phyloP scores from a whole-genome alignment of 2,888 invertebrate species.

The Hydrotaea diabolus region DNA sequence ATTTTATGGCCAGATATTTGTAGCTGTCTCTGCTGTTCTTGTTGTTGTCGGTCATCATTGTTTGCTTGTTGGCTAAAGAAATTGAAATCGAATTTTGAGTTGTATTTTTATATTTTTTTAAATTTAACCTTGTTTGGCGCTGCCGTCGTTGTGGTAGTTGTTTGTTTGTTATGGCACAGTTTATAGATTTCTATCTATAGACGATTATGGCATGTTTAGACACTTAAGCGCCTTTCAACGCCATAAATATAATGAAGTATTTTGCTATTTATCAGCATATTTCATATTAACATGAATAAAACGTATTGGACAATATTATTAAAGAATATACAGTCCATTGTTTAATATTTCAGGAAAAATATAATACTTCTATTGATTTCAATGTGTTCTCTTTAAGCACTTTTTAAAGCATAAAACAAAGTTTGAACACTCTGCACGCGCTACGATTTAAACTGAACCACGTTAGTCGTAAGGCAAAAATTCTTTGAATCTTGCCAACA shows the following conservation, averaged over 20 bases:
- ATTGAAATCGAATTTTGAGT: conserved; percentile 22
- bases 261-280: not conserved
- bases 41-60: not conserved
- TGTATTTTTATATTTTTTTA: no score
- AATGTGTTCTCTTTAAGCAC: not conserved
- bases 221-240: not conserved
- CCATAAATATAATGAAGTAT: conserved; percentile 4
- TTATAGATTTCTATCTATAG: conserved; percentile 12
- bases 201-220: conserved; percentile 9
- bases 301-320: not conserved
- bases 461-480: no score
- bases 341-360: not conserved
- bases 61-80: not conserved
- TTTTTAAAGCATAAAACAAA: not conserved
- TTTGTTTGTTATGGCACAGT: not conserved
- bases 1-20: not conserved
- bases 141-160: no score
- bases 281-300: not conserved
- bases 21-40: not conserved
- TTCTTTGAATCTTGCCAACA: no score
- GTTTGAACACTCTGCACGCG: no score
- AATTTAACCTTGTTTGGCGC: not conserved
- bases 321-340: not conserved
- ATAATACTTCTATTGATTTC: not conserved
- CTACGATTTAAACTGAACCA: no score